Evolutionary conservation across 2,888 invertebrate species (phyloP), one percentile per base, ranked within the genome.

Genomic region (Phanerotoma sp.): DNA sequence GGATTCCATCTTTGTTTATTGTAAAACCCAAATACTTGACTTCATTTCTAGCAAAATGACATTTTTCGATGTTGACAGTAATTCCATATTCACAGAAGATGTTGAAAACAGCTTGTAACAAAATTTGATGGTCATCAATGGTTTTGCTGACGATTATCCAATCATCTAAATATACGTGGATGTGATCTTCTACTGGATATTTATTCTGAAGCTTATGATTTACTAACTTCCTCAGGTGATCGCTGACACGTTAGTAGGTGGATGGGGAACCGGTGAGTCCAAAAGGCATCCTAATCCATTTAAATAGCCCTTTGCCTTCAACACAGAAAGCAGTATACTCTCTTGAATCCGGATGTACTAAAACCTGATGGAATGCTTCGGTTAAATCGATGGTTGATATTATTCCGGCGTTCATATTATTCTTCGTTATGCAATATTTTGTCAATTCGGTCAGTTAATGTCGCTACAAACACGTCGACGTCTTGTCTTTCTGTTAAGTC

Each of bases 321-420:
- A 58, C 58, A 11, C 42, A 46, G 15, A 58, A 58, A 3, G 58
- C 56, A 2, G 58, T 56, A 7, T 53, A 51, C 21, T 53, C 38
- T 3, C 30, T 45, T 25, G 50, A 50, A n/a, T 51, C 49, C 9
- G 18, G 7, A 2, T 56, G 21, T 46, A 18, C 18, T 7, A 16
- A 4, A 9, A 15, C 6, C 13, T 38, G 38, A 16, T 38, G 15
- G 6, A 15, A 20, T 18, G 16, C 18, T 3, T 7, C 4, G 7
- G 56, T 64, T 10, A 63, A 28, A 22, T 66, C 62, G 1, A 66
- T 16, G 0, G 54, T 62, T 0, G 62, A 62, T n/a, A 65, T 62
- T 7, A 57, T 51, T 38, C 51, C 50, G 1, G 56, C 62, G 6
- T 40, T n/a, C 13, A 49, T 30, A 1, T 62, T 47, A 37, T 55